A percentile compares a stretch with the other conserved stretches of the same genome.
Evolutionary conservation across 2,797 vertebrate genomes (phyloP).

Genomic region (Centropyge bicolor): DNA sequence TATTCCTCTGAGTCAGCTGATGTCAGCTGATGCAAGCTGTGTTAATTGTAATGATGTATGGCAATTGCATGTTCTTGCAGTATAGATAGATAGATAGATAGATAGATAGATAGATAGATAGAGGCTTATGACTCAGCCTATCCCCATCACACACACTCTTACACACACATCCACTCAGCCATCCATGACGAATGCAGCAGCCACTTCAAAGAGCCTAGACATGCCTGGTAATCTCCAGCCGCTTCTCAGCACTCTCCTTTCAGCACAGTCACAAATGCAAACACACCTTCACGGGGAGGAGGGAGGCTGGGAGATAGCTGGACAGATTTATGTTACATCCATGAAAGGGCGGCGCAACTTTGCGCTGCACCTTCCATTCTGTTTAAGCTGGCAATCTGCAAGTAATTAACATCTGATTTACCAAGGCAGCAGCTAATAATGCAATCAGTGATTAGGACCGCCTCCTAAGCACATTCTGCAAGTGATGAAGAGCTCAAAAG

Average conservation of each 20-base stretch:
- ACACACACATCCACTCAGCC: slow-evolving; percentile 24
- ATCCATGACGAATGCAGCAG: slow-evolving; percentile 49
- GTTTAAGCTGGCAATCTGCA: slow-evolving; percentile 64
- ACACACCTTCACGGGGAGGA: background rate
- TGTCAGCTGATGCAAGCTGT: slow-evolving; percentile 88
- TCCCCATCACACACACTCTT: slow-evolving; percentile 18
- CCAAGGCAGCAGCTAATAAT: slow-evolving; percentile 66
- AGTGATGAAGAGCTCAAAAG: slow-evolving; percentile 51
- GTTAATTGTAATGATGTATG: slow-evolving; percentile 77
- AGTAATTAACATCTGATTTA: slow-evolving; percentile 76
- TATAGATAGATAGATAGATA: background rate
- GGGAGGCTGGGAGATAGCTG: slow-evolving; percentile 1
- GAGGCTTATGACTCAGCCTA: slow-evolving; percentile 32
- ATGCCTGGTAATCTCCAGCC: slow-evolving; percentile 47
- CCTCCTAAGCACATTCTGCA: slow-evolving; percentile 41
- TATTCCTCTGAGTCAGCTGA: slow-evolving; percentile 86
- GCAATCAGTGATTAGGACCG: slow-evolving; percentile 60
- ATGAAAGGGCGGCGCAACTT: slow-evolving; percentile 27
- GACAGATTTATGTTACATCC: slow-evolving; percentile 20
- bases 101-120: slow-evolving; percentile 1
- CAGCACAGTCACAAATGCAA: slow-evolving; percentile 27
- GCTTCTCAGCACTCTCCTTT: slow-evolving; percentile 18
- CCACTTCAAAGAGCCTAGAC: slow-evolving; percentile 54
- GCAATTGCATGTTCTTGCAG: slow-evolving; percentile 56
- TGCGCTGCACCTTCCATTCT: slow-evolving; percentile 37